phyloP scores from a whole-genome alignment of 2,113 vertebrate species.

The Prunella himalayana region DNA sequence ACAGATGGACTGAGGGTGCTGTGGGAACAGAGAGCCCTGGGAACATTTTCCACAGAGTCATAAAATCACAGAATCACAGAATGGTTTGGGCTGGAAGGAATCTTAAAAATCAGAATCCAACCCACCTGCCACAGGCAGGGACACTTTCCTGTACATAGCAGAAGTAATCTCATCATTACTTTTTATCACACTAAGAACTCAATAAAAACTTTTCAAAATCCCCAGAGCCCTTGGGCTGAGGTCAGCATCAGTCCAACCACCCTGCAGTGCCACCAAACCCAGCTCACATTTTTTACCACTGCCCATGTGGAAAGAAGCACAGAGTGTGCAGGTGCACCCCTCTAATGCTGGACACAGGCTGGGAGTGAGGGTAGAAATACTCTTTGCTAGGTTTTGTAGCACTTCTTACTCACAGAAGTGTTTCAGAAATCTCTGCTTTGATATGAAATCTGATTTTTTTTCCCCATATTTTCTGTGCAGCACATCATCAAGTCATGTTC shows the following conservation, averaged over 20 bases:
- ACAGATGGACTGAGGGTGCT: neutral
- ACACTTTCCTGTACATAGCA: accelerated
- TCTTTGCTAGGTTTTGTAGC: neutral
- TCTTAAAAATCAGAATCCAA: neutral
- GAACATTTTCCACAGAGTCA: neutral
- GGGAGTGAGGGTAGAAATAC: neutral
- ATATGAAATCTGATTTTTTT: neutral
- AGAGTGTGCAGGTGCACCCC: neutral
- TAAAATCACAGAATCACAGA: neutral
- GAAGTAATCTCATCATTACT: neutral
- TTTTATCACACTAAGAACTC: neutral
- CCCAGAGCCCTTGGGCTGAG: neutral
- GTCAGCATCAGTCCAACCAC: neutral
- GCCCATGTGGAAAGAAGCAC: neutral
- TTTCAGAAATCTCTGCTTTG: neutral
- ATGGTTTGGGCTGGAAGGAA: neutral
- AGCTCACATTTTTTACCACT: accelerated
- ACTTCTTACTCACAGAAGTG: neutral
- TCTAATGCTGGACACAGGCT: neutral
- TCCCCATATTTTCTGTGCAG: neutral
- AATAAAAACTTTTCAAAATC: neutral
- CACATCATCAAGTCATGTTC: neutral
- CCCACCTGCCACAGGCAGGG: neutral
- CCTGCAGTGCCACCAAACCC: neutral
- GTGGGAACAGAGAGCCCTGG: neutral